Base-by-base conservation (phyloP, 2,888 invertebrate genomes). In the Timema cristinae region DNA sequence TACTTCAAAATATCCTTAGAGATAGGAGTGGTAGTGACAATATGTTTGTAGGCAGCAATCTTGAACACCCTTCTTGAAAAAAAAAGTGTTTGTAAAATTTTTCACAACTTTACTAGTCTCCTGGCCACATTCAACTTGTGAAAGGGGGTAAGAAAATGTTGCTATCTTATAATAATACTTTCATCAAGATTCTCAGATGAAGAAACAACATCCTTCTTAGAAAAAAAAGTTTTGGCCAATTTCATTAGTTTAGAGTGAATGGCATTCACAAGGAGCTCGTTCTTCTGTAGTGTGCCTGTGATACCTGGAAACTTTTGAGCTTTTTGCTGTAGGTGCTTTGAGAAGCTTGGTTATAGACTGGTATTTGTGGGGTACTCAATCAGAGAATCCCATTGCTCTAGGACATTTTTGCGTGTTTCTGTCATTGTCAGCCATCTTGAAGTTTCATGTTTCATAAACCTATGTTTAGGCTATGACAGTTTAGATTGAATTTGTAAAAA, bases 1-100 rank as follows among this genome's bases (percentile, higher is more conserved):
- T 56, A 56, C 56, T 56, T 8, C 56, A 7, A 8, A 56, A 56
- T 56, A 56, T 56, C 56, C 56, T 56, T 56, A 56, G 56, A 56
- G 56, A 56, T 11, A 56, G 56, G 56, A 56, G 56, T 56, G 16
- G 16, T 7, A 56, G 56, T 56, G n/a, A 11, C 56, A 56, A 56
- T 13, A 56, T 56, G 56, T 56, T 56, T 11, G 56, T 56, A 6
- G 56, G 56, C n/a, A 56, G 56, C 7, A 56, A 56, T 13, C 32
- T 32, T 32, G 32, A 32, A 32, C 32, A 32, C 32, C 32, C 32
- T 2, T 32, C 4, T 32, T 32, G 32, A 32, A 32, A 32, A 32
- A 32, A 15, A 7, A 15, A 56, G 9, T 56, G 56, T 15, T 56
- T 16, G 13, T n/a, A 52, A 10, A 52, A 52, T 52, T 52, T 52